phyloP scores from a whole-genome alignment of 2,113 vertebrate species.

The Recurvirostra avosetta region DNA sequence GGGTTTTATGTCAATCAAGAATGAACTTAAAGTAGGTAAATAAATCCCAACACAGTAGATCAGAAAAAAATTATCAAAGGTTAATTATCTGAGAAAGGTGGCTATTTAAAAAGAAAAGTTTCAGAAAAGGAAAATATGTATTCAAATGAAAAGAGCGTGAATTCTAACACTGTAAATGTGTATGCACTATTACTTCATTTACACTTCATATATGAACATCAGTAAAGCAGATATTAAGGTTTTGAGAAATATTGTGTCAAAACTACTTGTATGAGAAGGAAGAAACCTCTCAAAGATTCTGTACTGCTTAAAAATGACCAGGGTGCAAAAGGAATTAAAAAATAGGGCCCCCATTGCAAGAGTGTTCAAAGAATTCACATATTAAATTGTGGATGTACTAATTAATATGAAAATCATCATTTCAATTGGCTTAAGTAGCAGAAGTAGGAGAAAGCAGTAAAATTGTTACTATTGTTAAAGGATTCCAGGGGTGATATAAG shows the following conservation, averaged over 20 bases:
- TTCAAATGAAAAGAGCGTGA: background rate
- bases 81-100: background rate
- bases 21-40: background rate
- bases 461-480: background rate
- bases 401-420: background rate
- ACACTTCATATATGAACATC: background rate
- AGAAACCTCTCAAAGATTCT: background rate
- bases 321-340: background rate
- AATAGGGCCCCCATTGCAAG: background rate
- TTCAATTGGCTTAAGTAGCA: background rate
- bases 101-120: background rate
- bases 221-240: background rate
- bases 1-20: background rate
- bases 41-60: fast-evolving
- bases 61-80: background rate
- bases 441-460: background rate
- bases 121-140: background rate
- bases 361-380: background rate
- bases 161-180: background rate
- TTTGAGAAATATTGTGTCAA: background rate
- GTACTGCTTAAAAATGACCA: background rate
- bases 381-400: background rate
- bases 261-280: background rate
- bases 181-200: background rate
- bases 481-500: background rate